phyloP scores from a whole-genome alignment of 2,113 vertebrate genomes.

The Acrocephalus kingi region DNA sequence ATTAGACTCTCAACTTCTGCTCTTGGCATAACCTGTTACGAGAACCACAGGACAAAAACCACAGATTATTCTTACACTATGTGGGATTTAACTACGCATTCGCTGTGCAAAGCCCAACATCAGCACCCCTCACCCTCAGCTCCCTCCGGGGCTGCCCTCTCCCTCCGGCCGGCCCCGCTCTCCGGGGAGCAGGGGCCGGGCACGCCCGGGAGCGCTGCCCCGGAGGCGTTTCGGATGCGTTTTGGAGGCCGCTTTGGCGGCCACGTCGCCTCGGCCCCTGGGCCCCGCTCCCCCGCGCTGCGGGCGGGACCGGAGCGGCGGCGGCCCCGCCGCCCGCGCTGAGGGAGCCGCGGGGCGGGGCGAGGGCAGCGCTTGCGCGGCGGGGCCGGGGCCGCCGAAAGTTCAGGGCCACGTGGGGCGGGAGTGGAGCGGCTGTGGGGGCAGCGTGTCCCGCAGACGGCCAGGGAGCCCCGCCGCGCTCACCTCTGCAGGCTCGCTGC shows the following conservation, averaged over 20 bases:
- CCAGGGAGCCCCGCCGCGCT: accelerated
- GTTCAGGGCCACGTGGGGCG: not conserved
- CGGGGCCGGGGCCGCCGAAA: not conserved
- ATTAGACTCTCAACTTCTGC: not conserved
- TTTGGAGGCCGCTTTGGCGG: not conserved
- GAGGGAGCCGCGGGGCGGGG: not conserved
- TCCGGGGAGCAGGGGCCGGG: not conserved
- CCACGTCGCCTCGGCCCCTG: accelerated
- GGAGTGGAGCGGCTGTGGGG: accelerated
- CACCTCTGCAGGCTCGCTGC: accelerated
- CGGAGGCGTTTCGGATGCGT: accelerated
- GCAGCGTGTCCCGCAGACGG: accelerated
- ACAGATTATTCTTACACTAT: accelerated
- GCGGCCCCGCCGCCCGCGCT: too few relatives aligned
- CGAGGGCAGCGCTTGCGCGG: slow-evolving; percentile 2
- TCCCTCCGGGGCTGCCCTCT: not conserved
- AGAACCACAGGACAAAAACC: not conserved
- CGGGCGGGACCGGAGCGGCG: accelerated
- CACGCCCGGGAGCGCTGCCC: accelerated
- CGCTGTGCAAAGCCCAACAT: accelerated
- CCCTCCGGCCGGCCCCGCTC: not conserved
- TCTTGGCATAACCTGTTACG: accelerated
- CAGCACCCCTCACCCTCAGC: not conserved
- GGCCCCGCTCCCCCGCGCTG: accelerated
- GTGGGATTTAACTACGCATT: accelerated